Base-by-base conservation (phyloP, 2,797 vertebrate species). In the Phaenicophaeus curvirostris region DNA sequence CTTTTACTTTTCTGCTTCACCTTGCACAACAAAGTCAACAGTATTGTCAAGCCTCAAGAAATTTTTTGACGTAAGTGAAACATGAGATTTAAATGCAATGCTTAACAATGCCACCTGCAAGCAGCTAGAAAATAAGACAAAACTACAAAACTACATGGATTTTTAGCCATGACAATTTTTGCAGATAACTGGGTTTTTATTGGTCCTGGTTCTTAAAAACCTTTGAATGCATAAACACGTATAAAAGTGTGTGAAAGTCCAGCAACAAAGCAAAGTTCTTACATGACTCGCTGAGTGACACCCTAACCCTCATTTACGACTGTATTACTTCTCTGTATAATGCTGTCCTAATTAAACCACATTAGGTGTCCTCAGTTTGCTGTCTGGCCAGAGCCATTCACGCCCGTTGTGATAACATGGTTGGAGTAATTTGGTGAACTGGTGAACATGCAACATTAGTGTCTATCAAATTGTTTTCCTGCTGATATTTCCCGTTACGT, bases 261-360 rank as follows among this genome's bases (percentile, higher is more conserved):
- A 10, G 39, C 48, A 71, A 46, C 44, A 85, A 81, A 81, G 37
- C 42, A 65, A 63, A 69, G 73, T 57, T 81, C 73, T 83, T 82
- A 79, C 53, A 16, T 71, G 55, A 85, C 59, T 71, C 11, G 3
- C 85, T 92, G 85, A 94, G 84, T 63, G 89, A 91, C 69, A 84
- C 73, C 78, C 46, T 85, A 83, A 93, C 54, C 57, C 85, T 80
- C 63, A 55, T 94, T 94, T 93, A 90, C 93, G 92, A 87, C 82
- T 89, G 82, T 84, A 48, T 84, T 92, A 87, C 82, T 93, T 89
- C 75, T 80, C 55, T 84, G 62, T 57, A 54, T 87, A 10, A 54
- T 66, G 76, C 93, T 87, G 76, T 72, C 87, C 73, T 94, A 95
- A 94, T 95, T 94, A 94, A 85, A 86, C 69, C 58, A 69, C 82